These are phyloP conservation scores for Strigamia crassipes DNA, from an alignment of 2,888 invertebrate genomes.

Conservation along the genomic window DNA sequence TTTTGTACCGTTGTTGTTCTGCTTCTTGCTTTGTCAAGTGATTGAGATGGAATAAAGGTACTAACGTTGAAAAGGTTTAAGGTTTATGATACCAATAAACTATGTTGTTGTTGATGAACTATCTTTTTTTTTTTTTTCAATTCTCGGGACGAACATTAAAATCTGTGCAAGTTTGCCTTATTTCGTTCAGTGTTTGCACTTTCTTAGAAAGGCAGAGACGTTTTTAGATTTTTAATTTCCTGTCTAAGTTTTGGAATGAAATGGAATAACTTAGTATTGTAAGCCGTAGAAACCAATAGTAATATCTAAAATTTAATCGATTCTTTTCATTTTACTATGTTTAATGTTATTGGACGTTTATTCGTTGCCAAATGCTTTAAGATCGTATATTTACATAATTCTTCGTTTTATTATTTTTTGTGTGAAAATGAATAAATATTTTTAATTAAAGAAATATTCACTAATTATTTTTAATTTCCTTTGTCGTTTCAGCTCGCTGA, in stretches of 20 bases:
- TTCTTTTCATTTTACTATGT: too few relatives aligned
- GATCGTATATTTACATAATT: too few relatives aligned
- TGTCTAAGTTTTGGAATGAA: not conserved
- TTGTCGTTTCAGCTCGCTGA: slow-evolving; percentile 82
- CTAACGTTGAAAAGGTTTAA: not conserved
- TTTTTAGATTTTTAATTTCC: not conserved
- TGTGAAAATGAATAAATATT: too few relatives aligned
- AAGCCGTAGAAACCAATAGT: not conserved
- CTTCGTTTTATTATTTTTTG: not conserved
- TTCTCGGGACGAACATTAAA: not conserved
- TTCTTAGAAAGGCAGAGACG: not conserved
- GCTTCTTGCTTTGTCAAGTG: not conserved
- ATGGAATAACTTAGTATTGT: not conserved
- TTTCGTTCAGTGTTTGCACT: not conserved
- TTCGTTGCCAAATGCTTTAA: too few relatives aligned
- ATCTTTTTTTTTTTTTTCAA: not conserved
- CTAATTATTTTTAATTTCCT: slow-evolving; percentile 50
- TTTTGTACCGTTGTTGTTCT: not conserved
- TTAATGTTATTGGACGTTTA: too few relatives aligned
- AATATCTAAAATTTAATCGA: too few relatives aligned
- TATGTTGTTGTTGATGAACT: not conserved
- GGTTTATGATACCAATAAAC: not conserved
- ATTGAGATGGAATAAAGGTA: not conserved
- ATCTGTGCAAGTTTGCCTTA: too few relatives aligned
- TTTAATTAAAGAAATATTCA: not conserved